These are phyloP conservation scores for Riptortus pedestris DNA, from an alignment of 1,140 invertebrate genomes.

Conservation along the genomic window DNA sequence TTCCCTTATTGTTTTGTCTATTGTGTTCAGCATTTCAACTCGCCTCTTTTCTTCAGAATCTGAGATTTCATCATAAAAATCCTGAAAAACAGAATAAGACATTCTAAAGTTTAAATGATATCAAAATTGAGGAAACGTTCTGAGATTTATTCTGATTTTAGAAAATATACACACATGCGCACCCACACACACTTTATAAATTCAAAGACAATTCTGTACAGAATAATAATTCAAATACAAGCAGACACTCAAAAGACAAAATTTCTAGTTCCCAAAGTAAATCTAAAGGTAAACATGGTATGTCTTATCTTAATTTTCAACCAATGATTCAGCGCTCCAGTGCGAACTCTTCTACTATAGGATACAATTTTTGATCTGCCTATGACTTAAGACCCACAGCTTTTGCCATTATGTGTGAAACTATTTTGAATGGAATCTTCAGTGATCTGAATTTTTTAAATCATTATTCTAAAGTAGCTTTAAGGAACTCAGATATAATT, in stretches of 20 bases:
- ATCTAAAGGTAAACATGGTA: no score
- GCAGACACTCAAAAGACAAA: neutral
- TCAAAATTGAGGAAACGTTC: neutral
- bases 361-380: no score
- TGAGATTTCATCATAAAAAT: neutral
- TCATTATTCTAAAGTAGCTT: no score
- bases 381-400: no score
- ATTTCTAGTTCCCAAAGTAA: no score
- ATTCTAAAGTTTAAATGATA: neutral
- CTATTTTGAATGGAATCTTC: no score
- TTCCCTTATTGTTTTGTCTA: neutral
- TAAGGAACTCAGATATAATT: no score
- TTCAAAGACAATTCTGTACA: neutral
- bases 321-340: no score
- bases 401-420: no score
- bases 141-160: neutral
- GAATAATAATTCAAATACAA: neutral
- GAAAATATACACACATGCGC: neutral
- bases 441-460: no score
- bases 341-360: no score
- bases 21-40: neutral
- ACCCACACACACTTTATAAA: neutral
- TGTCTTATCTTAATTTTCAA: no score
- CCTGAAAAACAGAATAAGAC: constrained; percentile 8
- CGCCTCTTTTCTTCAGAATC: neutral